A percentile compares a stretch with the other conserved stretches of the same genome.
phyloP scores from a whole-genome alignment of 2,113 vertebrate species.

The Cathartes aura region DNA sequence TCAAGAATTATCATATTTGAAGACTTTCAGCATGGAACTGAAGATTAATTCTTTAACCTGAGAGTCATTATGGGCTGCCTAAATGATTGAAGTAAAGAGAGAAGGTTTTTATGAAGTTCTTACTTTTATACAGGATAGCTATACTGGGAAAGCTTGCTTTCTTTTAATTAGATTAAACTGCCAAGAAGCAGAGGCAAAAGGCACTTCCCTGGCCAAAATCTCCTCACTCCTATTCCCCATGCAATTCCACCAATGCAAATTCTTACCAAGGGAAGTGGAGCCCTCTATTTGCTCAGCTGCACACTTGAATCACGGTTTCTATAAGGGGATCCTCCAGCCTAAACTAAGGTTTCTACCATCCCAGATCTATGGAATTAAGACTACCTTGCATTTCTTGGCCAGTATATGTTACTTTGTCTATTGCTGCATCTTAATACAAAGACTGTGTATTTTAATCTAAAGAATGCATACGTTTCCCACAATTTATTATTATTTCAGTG shows the following conservation, averaged over 20 bases:
- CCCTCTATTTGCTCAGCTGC: neutral
- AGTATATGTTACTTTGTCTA: neutral
- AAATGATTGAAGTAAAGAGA: neutral
- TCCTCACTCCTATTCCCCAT: neutral
- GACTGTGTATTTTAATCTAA: neutral
- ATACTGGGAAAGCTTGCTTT: neutral
- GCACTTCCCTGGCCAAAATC: neutral
- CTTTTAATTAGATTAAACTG: neutral
- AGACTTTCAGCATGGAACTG: neutral
- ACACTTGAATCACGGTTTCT: neutral
- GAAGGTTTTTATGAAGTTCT: neutral
- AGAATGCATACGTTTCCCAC: neutral
- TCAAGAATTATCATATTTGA: constrained; percentile 3
- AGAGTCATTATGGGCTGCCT: neutral
- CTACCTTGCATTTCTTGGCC: neutral
- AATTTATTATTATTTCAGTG: neutral
- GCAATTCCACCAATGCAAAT: neutral
- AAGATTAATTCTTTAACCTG: constrained; percentile 6
- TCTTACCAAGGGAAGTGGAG: neutral
- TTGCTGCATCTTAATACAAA: neutral
- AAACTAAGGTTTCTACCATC: neutral
- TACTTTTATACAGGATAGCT: neutral
- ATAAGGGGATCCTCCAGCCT: neutral
- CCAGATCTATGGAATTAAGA: neutral
- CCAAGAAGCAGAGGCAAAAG: neutral